These are phyloP conservation scores for Adela reaumurella DNA, from an alignment of 2,888 invertebrate species.

Conservation along the genomic window DNA sequence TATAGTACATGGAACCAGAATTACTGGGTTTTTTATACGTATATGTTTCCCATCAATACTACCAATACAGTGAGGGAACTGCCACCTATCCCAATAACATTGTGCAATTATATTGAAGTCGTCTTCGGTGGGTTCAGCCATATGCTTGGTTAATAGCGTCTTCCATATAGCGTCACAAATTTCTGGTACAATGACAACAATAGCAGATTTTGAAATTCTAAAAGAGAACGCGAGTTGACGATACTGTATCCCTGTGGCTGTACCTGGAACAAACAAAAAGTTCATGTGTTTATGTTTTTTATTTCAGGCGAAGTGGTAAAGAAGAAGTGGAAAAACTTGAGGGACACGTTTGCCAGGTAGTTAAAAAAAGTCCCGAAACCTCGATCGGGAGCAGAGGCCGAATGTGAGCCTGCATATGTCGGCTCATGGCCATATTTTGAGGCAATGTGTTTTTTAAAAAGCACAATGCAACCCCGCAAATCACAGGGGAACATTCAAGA, in stretches of 20 bases:
- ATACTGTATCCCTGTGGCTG: slow-evolving; percentile 13
- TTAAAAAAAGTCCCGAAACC: slow-evolving; percentile 7
- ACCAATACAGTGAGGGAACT: slow-evolving; percentile 11
- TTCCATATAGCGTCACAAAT: slow-evolving; percentile 13
- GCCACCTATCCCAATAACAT: slow-evolving; percentile 9
- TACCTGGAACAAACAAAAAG: slow-evolving; percentile 5
- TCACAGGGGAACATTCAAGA: slow-evolving; percentile 8
- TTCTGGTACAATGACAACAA: slow-evolving; percentile 12
- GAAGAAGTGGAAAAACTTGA: slow-evolving; percentile 9
- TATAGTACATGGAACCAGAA: slow-evolving; percentile 7
- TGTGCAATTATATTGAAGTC: slow-evolving; percentile 5
- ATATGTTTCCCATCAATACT: slow-evolving; percentile 7
- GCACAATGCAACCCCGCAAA: slow-evolving; percentile 8
- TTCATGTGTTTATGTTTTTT: not conserved
- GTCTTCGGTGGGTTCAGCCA: slow-evolving; percentile 9
- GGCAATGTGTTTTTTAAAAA: slow-evolving; percentile 8
- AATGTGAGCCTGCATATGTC: slow-evolving; percentile 7
- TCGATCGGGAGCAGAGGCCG: slow-evolving; percentile 6
- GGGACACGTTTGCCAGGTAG: slow-evolving; percentile 6
- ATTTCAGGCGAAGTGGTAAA: slow-evolving; percentile 7
- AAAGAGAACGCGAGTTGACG: slow-evolving; percentile 13
- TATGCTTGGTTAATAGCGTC: slow-evolving; percentile 10
- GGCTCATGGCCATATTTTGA: slow-evolving; percentile 9
- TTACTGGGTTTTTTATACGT: slow-evolving; percentile 6
- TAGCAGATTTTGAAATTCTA: slow-evolving; percentile 14